phyloP scores from a whole-genome alignment of 2,797 vertebrate genomes.

The Poeciliopsis gracilis region DNA sequence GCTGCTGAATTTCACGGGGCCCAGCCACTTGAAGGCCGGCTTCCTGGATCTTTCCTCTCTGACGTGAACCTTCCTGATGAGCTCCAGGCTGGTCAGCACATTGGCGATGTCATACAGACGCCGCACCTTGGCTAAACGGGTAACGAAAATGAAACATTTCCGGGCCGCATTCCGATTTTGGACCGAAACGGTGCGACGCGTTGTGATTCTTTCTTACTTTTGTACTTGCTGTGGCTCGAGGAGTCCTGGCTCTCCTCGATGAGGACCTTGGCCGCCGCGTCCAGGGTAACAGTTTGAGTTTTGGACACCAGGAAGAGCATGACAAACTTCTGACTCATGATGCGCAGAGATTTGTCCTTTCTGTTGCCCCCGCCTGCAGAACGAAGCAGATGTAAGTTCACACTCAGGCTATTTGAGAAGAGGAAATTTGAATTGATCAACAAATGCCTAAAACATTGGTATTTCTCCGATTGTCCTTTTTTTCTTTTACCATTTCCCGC shows the following conservation, averaged over 20 bases:
- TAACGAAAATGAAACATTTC: neutral
- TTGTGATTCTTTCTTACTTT: constrained; percentile 83
- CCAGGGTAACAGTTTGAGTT: constrained; percentile 90
- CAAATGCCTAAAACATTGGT: neutral
- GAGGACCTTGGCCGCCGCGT: constrained; percentile 90
- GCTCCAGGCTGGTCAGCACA: constrained; percentile 89
- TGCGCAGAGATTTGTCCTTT: constrained; percentile 94
- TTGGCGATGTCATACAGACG: constrained; percentile 95
- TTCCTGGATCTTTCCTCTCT: constrained; percentile 90
- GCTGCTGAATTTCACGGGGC: constrained; percentile 83
- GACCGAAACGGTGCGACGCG: fast-evolving
- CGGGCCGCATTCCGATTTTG: neutral
- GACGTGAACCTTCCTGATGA: constrained; percentile 93
- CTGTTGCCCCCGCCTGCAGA: constrained; percentile 84
- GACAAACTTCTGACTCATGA: constrained; percentile 98
- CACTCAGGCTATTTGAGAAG: neutral
- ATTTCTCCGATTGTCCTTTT: neutral
- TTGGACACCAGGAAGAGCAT: constrained; percentile 95
- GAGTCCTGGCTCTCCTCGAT: constrained; percentile 91
- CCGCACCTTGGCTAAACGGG: constrained; percentile 88
- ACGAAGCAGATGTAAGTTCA: neutral
- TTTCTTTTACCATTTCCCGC: constrained; percentile 76
- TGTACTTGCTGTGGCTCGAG: constrained; percentile 93
- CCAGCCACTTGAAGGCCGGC: constrained; percentile 94
- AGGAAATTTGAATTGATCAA: neutral